These are phyloP conservation scores for Eospalax fontanierii DNA, from an alignment of 2,797 vertebrate species.

Conservation along the genomic window DNA sequence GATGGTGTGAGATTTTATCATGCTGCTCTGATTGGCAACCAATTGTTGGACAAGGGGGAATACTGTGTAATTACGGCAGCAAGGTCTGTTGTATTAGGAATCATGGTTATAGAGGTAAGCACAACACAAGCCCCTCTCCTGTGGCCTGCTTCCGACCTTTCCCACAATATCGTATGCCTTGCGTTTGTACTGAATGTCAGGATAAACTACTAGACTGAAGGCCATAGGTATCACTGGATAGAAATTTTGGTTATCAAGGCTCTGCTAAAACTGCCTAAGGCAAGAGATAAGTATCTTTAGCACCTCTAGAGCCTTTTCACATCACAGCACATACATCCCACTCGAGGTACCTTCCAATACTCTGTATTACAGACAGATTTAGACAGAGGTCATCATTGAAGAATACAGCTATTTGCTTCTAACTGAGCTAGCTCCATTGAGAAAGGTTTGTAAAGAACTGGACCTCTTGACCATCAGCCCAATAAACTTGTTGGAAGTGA, in stretches of 20 bases:
- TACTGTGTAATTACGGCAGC: not conserved
- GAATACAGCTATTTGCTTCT: not conserved
- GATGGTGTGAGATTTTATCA: not conserved
- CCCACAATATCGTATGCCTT: not conserved
- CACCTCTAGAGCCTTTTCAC: too few relatives aligned
- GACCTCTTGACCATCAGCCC: not conserved
- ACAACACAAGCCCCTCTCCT: not conserved
- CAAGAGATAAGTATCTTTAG: not conserved
- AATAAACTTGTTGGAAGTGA: not conserved
- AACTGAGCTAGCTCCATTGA: not conserved
- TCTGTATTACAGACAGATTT: not conserved
- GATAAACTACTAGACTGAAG: not conserved
- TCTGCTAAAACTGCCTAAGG: not conserved
- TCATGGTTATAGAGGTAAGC: rapidly evolving
- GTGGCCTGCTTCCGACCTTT: not conserved
- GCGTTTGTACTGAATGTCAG: not conserved
- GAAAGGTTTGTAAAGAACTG: not conserved
- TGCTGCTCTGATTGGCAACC: not conserved
- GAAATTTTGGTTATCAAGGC: not conserved
- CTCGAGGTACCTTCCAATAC: not conserved
- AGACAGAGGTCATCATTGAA: not conserved
- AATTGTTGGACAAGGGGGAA: not conserved
- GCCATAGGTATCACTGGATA: not conserved
- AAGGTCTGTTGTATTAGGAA: not conserved
- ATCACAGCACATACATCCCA: not conserved